Evolutionary conservation across 2,113 vertebrate species (phyloP).

Genomic region (Heliornis fulica): DNA sequence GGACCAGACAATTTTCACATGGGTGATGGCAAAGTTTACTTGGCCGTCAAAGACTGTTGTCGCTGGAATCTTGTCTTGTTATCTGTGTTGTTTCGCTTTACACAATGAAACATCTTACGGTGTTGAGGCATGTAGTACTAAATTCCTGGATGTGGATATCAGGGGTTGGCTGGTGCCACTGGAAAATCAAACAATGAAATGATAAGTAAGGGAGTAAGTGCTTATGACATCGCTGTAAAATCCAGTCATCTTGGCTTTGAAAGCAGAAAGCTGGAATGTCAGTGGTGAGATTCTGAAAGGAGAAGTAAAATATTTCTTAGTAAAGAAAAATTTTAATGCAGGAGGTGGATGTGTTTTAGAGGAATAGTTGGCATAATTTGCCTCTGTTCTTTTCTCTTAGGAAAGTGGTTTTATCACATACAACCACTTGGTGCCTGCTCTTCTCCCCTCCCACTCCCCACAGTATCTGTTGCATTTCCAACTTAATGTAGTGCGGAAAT

Average conservation of each 20-base stretch:
- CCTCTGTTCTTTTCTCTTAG: neutral
- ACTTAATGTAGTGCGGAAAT: neutral
- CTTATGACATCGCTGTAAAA: neutral
- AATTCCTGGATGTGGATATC: neutral
- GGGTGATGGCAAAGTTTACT: neutral
- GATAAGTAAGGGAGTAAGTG: neutral
- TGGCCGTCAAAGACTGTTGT: neutral
- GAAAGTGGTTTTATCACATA: neutral
- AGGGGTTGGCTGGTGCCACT: neutral
- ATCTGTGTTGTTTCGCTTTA: neutral
- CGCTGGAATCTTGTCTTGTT: neutral
- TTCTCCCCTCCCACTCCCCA: neutral
- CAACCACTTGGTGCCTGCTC: neutral
- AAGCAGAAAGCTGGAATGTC: neutral
- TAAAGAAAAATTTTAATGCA: neutral
- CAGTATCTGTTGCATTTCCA: neutral
- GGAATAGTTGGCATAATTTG: neutral
- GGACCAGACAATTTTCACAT: neutral
- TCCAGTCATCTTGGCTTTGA: neutral
- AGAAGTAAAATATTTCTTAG: neutral
- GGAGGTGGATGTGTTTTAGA: neutral
- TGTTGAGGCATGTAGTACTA: neutral
- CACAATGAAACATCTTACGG: neutral
- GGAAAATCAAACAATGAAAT: neutral
- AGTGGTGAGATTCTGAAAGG: neutral